phyloP scores from a whole-genome alignment of 1,140 invertebrate species.

The Apis dorsata region DNA sequence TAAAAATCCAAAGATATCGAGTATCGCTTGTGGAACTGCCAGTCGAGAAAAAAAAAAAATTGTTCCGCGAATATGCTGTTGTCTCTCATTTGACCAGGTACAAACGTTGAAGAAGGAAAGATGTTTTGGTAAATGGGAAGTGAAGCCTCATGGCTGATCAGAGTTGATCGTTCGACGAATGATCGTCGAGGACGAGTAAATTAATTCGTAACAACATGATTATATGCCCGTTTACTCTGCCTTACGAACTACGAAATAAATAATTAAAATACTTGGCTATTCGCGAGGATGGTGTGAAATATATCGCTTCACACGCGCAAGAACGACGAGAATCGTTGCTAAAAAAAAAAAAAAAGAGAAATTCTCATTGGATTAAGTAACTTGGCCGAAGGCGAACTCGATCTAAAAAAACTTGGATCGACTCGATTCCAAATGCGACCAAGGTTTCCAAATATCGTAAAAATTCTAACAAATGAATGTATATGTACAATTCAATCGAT shows the following conservation, averaged over 20 bases:
- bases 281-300: conserved; percentile 35
- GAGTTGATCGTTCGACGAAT: not conserved
- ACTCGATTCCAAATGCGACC: not conserved
- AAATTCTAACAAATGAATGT: conserved; percentile 42
- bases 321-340: not conserved
- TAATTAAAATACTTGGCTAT: conserved; percentile 57
- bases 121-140: conserved; percentile 30
- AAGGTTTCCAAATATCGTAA: conserved; percentile 10
- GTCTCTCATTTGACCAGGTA: conserved; percentile 42
- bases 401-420: not conserved
- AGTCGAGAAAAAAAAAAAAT: not conserved
- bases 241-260: conserved; percentile 64
- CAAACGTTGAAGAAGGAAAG: conserved; percentile 13
- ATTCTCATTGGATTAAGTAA: conserved; percentile 7
- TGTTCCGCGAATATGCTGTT: not conserved
- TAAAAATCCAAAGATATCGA: no score
- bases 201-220: conserved; percentile 44
- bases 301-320: not conserved
- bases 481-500: conserved; percentile 54
- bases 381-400: not conserved
- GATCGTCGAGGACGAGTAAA: not conserved
- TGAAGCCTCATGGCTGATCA: conserved; percentile 26
- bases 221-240: conserved; percentile 39
- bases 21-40: not conserved
- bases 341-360: not conserved